Percentiles rank a stretch among this genome's conserved stretches.
Evolutionary conservation across 2,888 invertebrate genomes (phyloP).

Genomic region (Blera fallax): DNA sequence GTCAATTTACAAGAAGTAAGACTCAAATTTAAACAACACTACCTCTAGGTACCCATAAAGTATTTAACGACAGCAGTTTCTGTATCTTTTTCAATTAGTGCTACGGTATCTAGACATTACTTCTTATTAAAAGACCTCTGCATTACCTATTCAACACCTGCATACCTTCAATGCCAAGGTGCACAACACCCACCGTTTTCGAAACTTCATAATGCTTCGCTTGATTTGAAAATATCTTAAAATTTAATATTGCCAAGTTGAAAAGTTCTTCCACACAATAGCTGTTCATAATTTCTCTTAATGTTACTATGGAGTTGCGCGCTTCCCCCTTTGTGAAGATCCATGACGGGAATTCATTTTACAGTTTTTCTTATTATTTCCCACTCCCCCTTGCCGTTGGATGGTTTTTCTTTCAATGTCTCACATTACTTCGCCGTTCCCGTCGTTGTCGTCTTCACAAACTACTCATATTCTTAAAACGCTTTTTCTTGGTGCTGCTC

Average conservation of each 20-base stretch:
- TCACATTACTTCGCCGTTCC: not conserved
- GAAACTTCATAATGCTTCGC: slow-evolving; percentile 67
- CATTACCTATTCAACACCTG: not conserved
- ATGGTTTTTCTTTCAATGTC: slow-evolving; percentile 30
- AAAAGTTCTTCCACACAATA: slow-evolving; percentile 65
- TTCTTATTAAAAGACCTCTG: not conserved
- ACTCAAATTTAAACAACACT: not conserved
- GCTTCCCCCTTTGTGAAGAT: not conserved
- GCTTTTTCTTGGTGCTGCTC: slow-evolving; percentile 4
- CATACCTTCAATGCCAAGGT: slow-evolving; percentile 5
- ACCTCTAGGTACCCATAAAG: not conserved
- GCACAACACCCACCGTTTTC: slow-evolving; percentile 6
- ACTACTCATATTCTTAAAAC: slow-evolving; percentile 52
- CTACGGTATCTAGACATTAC: not conserved
- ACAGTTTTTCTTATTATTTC: slow-evolving; percentile 31
- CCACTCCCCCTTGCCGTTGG: not conserved
- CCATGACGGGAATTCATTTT: slow-evolving; percentile 47
- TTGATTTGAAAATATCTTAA: slow-evolving; percentile 70
- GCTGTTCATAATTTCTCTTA: slow-evolving; percentile 70
- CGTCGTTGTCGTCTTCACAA: slow-evolving; percentile 20
- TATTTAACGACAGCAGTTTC: not conserved
- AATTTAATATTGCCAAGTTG: slow-evolving; percentile 67
- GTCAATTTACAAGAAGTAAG: too few relatives aligned
- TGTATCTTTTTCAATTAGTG: slow-evolving; percentile 6
- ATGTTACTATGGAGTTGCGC: slow-evolving; percentile 39